Evolutionary conservation across 1,140 invertebrate species (phyloP).

Genomic region (Elymnias hypermnestra): DNA sequence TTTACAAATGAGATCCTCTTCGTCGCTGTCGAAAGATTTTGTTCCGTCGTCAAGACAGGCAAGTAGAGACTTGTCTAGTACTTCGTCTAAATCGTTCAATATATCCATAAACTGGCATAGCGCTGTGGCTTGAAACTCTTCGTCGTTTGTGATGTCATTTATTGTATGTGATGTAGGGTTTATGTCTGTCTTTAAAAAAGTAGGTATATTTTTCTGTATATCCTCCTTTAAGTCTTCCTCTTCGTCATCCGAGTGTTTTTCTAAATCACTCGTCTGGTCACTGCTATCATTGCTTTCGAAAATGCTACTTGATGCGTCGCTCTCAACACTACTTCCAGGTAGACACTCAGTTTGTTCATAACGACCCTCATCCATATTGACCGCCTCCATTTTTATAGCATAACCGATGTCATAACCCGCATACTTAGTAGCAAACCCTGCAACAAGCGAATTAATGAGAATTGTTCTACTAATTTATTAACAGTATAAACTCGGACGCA

Average conservation of each 20-base stretch:
- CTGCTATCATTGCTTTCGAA: slow-evolving; percentile 56
- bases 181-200: slow-evolving; percentile 65
- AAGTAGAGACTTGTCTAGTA: slow-evolving; percentile 66
- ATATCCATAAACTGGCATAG: slow-evolving; percentile 73
- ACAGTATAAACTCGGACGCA: slow-evolving; percentile 34
- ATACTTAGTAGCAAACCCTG: slow-evolving; percentile 50
- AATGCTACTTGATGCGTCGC: slow-evolving; percentile 52
- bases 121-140: slow-evolving; percentile 68
- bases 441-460: slow-evolving; percentile 26
- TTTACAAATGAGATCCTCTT: slow-evolving; percentile 65
- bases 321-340: slow-evolving; percentile 52
- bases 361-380: slow-evolving; percentile 53
- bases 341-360: slow-evolving; percentile 55
- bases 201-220: slow-evolving; percentile 58
- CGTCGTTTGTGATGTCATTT: slow-evolving; percentile 59
- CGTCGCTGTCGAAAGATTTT: slow-evolving; percentile 56
- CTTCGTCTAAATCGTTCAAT: slow-evolving; percentile 72
- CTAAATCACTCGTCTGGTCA: slow-evolving; percentile 43
- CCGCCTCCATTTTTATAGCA: slow-evolving; percentile 68
- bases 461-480: too few relatives aligned
- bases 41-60: slow-evolving; percentile 56
- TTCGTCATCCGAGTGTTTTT: slow-evolving; percentile 53
- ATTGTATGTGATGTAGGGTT: slow-evolving; percentile 60
- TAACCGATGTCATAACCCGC: slow-evolving; percentile 61
- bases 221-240: slow-evolving; percentile 65